phyloP scores from a whole-genome alignment of 2,888 invertebrate genomes.

The Aspidiotus rigidus region DNA sequence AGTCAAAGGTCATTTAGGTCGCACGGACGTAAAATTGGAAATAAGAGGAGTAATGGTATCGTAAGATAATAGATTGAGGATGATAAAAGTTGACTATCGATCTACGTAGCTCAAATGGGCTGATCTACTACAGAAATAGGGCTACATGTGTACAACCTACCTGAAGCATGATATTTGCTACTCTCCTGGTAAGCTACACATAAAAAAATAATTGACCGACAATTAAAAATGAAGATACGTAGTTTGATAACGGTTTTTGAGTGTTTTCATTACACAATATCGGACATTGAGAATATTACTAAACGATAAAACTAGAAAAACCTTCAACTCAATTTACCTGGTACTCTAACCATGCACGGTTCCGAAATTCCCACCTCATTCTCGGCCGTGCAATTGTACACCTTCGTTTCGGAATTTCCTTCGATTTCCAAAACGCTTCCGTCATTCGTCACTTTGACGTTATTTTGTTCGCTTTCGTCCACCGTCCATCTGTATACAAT shows the following conservation, averaged over 20 bases:
- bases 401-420: conserved; percentile 55
- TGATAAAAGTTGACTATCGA: no score
- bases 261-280: no score
- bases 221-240: neutral
- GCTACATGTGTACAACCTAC: conserved; percentile 40
- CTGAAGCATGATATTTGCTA: conserved; percentile 49
- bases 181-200: conserved; percentile 58
- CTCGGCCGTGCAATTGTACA: conserved; percentile 75
- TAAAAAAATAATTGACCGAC: conserved; percentile 1
- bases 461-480: conserved; percentile 72
- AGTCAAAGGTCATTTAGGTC: no score
- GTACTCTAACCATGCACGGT: conserved; percentile 49
- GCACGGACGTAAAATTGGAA: no score
- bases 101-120: no score
- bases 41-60: no score
- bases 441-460: conserved; percentile 43
- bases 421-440: conserved; percentile 11
- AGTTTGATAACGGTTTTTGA: conserved; percentile 1
- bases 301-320: neutral
- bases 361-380: conserved; percentile 64
- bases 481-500: conserved; percentile 67
- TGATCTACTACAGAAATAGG: no score
- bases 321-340: conserved; percentile 43
- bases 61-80: no score
- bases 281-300: no score